Base-by-base conservation (phyloP, 2,113 vertebrate species). In the Tetrao urogallus region DNA sequence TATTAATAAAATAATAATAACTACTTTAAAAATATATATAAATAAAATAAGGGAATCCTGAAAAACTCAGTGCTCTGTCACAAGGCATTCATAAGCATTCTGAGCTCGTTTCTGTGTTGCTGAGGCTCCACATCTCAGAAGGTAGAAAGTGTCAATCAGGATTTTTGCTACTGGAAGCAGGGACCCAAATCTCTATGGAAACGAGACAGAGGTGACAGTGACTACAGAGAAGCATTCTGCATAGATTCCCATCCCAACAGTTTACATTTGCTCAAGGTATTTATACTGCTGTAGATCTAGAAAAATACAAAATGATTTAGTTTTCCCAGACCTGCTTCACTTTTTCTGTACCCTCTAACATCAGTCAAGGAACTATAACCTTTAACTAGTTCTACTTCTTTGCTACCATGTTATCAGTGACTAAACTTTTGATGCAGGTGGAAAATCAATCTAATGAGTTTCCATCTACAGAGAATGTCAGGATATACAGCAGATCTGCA, bases 171-270 rank as follows among this genome's bases (percentile, higher is more conserved):
- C 87, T 89, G 84, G 91, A 86, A 86, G 70, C 86, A 88, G 76
- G 90, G 70, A 67, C 48, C 19, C 73, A 76, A 63, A 67, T 97
- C 88, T 97, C 96, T 93, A 97, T 97, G 96, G 97, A 96, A 97
- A 97, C 96, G 17, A 92, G 89, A 97, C 78, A 1, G 72, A 94
- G 89, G 92, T 96, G 92, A 84, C 5, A 1, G 79, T 82, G 93
- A 89, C 80, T 78, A 73, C 56, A 75, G 65, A 88, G 78, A 89
- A 79, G 88, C 13, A 74, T 90, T 92, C 84, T 90, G 85, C 83
- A 85, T 25, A 66, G 74, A 88, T 88, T 92, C 54, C 56, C 66
- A 6, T 58, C 75, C 63, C 88, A 58, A 45, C 27, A 38, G 14
- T 84, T 92, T 60, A 32, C 36, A 54, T 76, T 77, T 78, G 66